Evolutionary conservation across 2,113 vertebrate genomes (phyloP).

Genomic region (Solenodon paradoxus): DNA sequence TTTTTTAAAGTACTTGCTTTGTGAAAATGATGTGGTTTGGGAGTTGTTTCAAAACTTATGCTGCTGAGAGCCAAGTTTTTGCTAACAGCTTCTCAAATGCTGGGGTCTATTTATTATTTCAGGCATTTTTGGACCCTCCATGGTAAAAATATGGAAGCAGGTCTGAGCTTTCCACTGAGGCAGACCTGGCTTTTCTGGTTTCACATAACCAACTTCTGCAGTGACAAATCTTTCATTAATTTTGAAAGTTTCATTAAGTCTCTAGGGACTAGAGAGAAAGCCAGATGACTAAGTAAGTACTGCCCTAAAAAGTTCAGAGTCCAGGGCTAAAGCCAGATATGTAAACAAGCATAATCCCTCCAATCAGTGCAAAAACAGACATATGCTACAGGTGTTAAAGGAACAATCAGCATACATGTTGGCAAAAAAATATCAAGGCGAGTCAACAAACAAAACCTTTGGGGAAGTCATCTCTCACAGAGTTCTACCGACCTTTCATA

Average conservation of each 20-base stretch:
- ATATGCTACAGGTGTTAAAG: background rate
- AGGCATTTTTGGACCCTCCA: background rate
- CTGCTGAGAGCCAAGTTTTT: background rate
- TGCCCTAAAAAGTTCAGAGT: background rate
- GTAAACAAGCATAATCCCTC: background rate
- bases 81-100: background rate
- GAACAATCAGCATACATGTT: background rate
- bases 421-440: background rate
- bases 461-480: background rate
- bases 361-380: background rate
- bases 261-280: background rate
- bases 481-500: background rate
- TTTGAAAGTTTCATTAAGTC: background rate
- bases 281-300: background rate
- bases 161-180: background rate
- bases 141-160: background rate
- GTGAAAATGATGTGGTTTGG: background rate
- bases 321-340: background rate
- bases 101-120: background rate
- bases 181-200: slow-evolving; percentile 8
- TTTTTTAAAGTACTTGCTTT: background rate
- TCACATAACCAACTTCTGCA: background rate
- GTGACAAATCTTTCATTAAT: background rate
- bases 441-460: background rate
- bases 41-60: background rate